phyloP scores from a whole-genome alignment of 2,888 invertebrate genomes.

The Serripes groenlandicus region DNA sequence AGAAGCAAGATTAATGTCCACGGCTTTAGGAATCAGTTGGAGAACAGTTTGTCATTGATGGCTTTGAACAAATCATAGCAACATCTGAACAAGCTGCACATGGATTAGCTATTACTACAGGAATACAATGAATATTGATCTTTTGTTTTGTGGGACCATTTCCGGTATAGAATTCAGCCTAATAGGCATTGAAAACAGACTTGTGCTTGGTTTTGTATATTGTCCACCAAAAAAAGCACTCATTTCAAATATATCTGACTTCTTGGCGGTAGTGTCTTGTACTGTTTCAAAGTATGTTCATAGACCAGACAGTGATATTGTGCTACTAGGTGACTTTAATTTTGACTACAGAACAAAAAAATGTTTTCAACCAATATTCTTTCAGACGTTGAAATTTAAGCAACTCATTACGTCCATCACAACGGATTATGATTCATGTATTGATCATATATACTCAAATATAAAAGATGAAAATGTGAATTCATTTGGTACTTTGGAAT shows the following conservation, averaged over 20 bases:
- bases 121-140: not conserved
- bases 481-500: conserved; percentile 35
- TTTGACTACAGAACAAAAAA: conserved; percentile 1
- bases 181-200: not conserved
- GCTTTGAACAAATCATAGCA: conserved; percentile 17
- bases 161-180: conserved; percentile 23
- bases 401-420: conserved; percentile 25
- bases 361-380: not conserved
- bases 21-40: too few relatives aligned
- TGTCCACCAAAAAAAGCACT: conserved; percentile 28
- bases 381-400: not conserved
- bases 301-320: not conserved
- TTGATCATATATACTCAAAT: conserved; percentile 53
- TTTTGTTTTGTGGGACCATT: too few relatives aligned
- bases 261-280: not conserved
- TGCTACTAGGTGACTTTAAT: conserved; percentile 24
- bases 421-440: conserved; percentile 48
- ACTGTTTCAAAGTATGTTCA: not conserved
- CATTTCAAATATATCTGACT: not conserved
- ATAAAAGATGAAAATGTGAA: not conserved
- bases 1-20: too few relatives aligned
- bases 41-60: conserved; percentile 21
- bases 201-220: conserved; percentile 25
- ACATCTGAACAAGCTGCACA: conserved; percentile 22
- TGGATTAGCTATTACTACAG: conserved; percentile 48